Base-by-base conservation (phyloP, 35 echinoderm and acorn worm genomes). In the Heliocidaris erythrogramma region DNA sequence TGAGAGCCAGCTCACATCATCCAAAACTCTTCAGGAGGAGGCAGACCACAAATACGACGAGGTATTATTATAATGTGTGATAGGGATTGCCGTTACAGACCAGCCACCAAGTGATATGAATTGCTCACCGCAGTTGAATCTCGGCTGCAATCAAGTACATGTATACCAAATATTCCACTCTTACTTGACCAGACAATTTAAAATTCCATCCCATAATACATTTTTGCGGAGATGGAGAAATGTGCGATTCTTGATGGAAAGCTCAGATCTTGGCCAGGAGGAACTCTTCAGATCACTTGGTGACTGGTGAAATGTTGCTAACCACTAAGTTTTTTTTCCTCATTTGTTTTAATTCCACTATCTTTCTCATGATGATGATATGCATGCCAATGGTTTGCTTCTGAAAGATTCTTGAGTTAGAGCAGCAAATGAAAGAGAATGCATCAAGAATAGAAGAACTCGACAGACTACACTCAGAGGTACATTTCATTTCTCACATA, bases 21-120 rank as follows among this genome's bases (percentile, higher is more conserved):
- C 31, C 91, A 92, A 92, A 59, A 10, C 31, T 30, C 91, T 92
- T 30, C 48, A 49, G 49, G 91, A 92, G 48, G 91, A 92, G 91
- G 47, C 91, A 50, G 91, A 92, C 30, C 91, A 92, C 91, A 92
- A 92, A 92, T 92, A 92, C 49, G 91, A 92, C 30, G 91, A 92
- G 91, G 91, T 92, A 92, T 59, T 59, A 59, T 30, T 92, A 30
- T n/a, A 32, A 86, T 86, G 85, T 56, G 52, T 56, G 52, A 56
- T 14, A 11, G 52, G 52, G 49, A 52, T 52, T 52, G 85, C 8
- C 12, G 13, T 21, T 86, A 86, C 85, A 86, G 12, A 86, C 13
- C 31, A 9, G 87, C 27, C 65, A 78, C 27, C 65, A 78, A 18
- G 65, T n/a, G 65, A 78, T 27, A 7, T 27, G 65, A 18, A 29